Evolutionary conservation across 2,888 invertebrate genomes (phyloP).

Genomic region (Beris morrisii): DNA sequence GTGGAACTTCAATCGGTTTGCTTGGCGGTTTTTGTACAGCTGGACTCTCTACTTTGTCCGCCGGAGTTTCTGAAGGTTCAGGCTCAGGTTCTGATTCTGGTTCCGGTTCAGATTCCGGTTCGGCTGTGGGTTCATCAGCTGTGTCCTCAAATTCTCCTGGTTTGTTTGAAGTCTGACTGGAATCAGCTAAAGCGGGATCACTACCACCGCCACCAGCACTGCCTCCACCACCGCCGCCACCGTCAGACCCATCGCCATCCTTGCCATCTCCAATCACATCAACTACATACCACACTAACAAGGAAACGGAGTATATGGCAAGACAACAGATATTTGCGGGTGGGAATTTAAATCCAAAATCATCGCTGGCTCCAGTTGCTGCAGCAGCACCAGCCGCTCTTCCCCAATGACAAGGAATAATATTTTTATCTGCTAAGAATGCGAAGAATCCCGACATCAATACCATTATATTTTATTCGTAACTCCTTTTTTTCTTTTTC

Average conservation of each 20-base stretch:
- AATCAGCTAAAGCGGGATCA: not conserved
- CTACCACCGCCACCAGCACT: not conserved
- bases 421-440: conserved; percentile 23
- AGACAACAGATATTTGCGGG: conserved; percentile 20
- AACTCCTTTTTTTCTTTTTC: conserved; percentile 19
- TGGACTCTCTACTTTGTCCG: not conserved
- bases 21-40: not conserved
- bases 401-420: conserved; percentile 29
- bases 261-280: conserved; percentile 6
- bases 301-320: conserved; percentile 15
- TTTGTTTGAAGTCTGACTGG: no score
- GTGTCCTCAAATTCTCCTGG: not conserved
- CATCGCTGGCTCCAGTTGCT: not conserved
- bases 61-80: not conserved
- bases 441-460: conserved; percentile 26
- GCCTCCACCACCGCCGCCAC: not conserved
- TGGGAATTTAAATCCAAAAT: conserved; percentile 2
- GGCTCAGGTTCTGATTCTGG: not conserved
- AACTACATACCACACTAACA: conserved; percentile 18
- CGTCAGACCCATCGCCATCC: conserved; percentile 4
- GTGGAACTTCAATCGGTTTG: no score
- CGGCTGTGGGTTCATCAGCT: not conserved
- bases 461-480: conserved; percentile 13
- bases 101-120: not conserved
- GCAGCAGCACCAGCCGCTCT: not conserved